Evolutionary conservation across 35 echinoderm and acorn worm genomes (phyloP).

Genomic region (Apostichopus californicus): DNA sequence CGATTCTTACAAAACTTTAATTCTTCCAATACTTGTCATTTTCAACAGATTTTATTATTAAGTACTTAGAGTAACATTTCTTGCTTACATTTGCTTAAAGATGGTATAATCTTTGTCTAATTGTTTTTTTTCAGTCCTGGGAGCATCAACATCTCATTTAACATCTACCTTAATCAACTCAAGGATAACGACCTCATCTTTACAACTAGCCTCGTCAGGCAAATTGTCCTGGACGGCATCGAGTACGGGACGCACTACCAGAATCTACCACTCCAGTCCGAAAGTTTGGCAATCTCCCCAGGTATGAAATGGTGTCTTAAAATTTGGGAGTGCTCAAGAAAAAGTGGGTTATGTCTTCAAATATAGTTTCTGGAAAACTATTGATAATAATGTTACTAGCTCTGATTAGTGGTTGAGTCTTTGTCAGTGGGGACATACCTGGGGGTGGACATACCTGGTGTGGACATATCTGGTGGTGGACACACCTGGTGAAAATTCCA

Average conservation of each 20-base stretch:
- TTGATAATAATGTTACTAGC: too few species aligned
- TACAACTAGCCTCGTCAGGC: neutral
- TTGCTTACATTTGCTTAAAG: too few species aligned
- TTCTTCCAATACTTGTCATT: too few species aligned
- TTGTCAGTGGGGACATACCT: too few species aligned
- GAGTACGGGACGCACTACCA: slow-evolving; percentile 32
- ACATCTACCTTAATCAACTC: slow-evolving; percentile 30
- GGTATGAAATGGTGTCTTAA: neutral
- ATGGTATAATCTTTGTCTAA: neutral
- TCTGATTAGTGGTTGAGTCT: too few species aligned
- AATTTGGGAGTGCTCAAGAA: neutral
- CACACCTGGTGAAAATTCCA: too few species aligned
- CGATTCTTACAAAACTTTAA: too few species aligned
- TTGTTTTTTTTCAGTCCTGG: slow-evolving; percentile 24
- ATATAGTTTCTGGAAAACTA: too few species aligned
- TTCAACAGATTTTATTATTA: too few species aligned
- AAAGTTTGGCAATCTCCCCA: neutral
- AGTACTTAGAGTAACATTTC: too few species aligned
- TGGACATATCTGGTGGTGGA: too few species aligned
- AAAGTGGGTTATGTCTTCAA: neutral
- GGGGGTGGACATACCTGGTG: too few species aligned
- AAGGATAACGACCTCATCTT: slow-evolving; percentile 12
- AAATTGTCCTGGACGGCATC: neutral
- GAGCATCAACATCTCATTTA: slow-evolving; percentile 23
- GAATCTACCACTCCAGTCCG: neutral